Percentiles rank a stretch among this genome's conserved stretches.
Conservation (phyloP, 2,113 vertebrate genomes). For the Atherinomorus stipes region DNA sequence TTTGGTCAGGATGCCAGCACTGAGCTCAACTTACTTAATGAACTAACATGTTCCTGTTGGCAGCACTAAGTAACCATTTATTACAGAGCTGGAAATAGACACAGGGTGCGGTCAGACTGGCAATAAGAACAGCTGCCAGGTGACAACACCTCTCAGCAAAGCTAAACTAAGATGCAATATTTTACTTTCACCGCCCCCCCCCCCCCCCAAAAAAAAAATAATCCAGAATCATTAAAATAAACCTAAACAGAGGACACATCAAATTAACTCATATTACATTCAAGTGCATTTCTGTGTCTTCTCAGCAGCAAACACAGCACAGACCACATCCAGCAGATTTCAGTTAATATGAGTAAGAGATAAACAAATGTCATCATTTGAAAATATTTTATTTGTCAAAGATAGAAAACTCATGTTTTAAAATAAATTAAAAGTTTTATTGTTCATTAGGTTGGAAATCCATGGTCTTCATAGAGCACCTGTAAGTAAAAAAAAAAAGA, state of each 20-base stretch:
- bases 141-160: slow-evolving; percentile 43
- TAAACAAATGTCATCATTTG: background rate
- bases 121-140: slow-evolving; percentile 57
- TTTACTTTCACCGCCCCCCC: too few relatives aligned
- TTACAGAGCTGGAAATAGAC: slow-evolving; percentile 66
- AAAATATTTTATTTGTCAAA: background rate
- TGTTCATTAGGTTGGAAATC: slow-evolving; percentile 4
- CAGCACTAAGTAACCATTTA: slow-evolving; percentile 75
- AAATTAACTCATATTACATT: background rate
- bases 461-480: slow-evolving; percentile 24
- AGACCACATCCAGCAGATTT: background rate
- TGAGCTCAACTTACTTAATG: slow-evolving; percentile 72
- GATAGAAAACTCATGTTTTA: background rate
- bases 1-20: slow-evolving; percentile 67
- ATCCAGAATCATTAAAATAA: background rate
- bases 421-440: slow-evolving; percentile 17
- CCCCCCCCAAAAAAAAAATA: too few relatives aligned
- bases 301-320: background rate
- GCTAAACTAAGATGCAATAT: slow-evolving; percentile 6
- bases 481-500: slow-evolving; percentile 43
- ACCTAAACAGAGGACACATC: background rate
- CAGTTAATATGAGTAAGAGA: background rate
- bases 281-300: background rate
- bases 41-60: slow-evolving; percentile 77
- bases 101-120: slow-evolving; percentile 48